phyloP scores from a whole-genome alignment of 2,888 invertebrate genomes.

The Gnatocerus cornutus region DNA sequence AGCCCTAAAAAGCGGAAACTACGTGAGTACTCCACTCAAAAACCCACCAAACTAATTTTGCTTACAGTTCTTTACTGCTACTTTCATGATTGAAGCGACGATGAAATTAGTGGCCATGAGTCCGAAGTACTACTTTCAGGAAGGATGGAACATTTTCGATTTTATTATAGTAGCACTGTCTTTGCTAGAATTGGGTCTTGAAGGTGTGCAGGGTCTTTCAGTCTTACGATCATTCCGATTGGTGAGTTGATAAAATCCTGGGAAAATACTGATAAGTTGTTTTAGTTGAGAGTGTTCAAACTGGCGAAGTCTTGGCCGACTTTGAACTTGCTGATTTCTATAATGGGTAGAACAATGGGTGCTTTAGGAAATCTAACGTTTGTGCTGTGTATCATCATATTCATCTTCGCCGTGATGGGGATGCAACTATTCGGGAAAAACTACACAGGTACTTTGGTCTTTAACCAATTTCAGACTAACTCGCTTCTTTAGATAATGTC shows the following conservation, averaged over 20 bases:
- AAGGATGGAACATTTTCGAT: constrained; percentile 99
- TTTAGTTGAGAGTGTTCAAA: constrained; percentile 98
- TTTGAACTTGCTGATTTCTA: constrained; percentile 97
- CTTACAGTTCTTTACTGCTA: constrained; percentile 95
- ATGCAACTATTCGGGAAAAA: constrained; percentile 99
- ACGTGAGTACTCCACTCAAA: constrained; percentile 79
- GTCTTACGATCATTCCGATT: constrained; percentile 98
- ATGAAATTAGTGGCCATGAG: constrained; percentile 97
- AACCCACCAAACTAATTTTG: neutral
- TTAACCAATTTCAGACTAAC: neutral
- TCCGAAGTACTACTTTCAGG: constrained; percentile 97
- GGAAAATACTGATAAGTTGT: neutral
- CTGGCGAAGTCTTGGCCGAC: constrained; percentile 99
- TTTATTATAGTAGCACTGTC: constrained; percentile 98
- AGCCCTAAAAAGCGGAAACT: constrained; percentile 93
- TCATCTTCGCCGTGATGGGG: constrained; percentile 99
- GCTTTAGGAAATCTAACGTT: constrained; percentile 98
- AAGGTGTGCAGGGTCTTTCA: constrained; percentile 96
- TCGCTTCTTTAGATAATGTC: constrained; percentile 73
- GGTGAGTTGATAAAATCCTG: constrained; percentile 76
- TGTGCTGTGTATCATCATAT: constrained; percentile 98
- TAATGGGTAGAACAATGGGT: constrained; percentile 98
- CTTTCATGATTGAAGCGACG: constrained; percentile 95
- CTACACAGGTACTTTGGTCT: constrained; percentile 80
- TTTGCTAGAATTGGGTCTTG: constrained; percentile 92